These are phyloP conservation scores for Lampropteryx suffumata DNA, from an alignment of 2,888 invertebrate genomes.

Conservation along the genomic window DNA sequence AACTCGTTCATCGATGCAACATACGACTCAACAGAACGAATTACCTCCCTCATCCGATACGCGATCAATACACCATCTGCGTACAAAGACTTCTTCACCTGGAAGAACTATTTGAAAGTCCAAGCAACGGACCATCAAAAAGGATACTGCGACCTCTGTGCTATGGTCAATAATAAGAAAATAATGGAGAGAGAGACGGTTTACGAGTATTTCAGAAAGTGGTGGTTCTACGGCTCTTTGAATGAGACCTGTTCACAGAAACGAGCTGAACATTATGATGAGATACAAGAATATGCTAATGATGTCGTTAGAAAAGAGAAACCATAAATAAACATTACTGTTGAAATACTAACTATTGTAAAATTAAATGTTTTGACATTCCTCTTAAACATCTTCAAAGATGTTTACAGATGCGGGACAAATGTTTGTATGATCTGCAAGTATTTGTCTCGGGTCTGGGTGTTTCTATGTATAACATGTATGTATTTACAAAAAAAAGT, in stretches of 20 bases:
- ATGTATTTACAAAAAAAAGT: no score
- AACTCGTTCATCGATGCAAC: conserved; percentile 60
- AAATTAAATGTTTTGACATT: no score
- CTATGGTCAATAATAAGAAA: conserved; percentile 46
- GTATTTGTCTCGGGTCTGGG: no score
- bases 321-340: not conserved
- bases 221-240: conserved; percentile 59
- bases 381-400: no score
- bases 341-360: no score
- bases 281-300: conserved; percentile 39
- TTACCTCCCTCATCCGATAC: conserved; percentile 50
- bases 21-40: conserved; percentile 36
- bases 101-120: conserved; percentile 58
- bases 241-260: conserved; percentile 44
- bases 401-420: no score
- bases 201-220: conserved; percentile 53
- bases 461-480: no score
- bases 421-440: no score
- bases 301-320: not conserved
- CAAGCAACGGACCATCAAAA: conserved; percentile 36
- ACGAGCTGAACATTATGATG: conserved; percentile 41
- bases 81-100: conserved; percentile 53
- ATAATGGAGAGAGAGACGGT: conserved; percentile 33
- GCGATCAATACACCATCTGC: conserved; percentile 43
- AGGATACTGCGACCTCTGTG: conserved; percentile 61